Percentiles rank a stretch among this genome's conserved stretches.
phyloP scores from a whole-genome alignment of 2,888 invertebrate genomes.

The Tromatobia lineatoria region DNA sequence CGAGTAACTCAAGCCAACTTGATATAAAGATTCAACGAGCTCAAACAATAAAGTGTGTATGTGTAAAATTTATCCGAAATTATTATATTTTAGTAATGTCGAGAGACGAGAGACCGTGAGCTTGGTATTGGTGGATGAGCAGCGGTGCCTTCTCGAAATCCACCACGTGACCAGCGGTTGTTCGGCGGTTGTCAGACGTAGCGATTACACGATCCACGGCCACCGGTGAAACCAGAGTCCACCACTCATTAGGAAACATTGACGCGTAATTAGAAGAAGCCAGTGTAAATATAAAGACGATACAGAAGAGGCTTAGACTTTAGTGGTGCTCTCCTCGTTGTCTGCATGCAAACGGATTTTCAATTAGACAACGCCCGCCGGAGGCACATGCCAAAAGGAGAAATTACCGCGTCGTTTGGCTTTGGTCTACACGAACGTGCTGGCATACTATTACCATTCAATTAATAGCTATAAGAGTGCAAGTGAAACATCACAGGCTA shows the following conservation, averaged over 20 bases:
- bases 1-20: slow-evolving; percentile 23
- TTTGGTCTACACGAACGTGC: slow-evolving; percentile 29
- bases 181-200: slow-evolving; percentile 24
- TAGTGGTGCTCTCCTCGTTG: slow-evolving; percentile 47
- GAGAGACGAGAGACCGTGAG: too few species aligned
- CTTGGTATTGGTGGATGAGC: too few species aligned
- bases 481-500: slow-evolving; percentile 6
- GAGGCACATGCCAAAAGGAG: slow-evolving; percentile 74
- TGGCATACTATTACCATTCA: slow-evolving; percentile 58
- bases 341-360: slow-evolving; percentile 76
- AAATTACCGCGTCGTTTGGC: slow-evolving; percentile 73
- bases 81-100: too few species aligned
- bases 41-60: too few species aligned
- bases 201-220: background rate
- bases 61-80: too few species aligned
- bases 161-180: too few species aligned
- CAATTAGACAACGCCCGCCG: slow-evolving; percentile 72
- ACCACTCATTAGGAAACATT: slow-evolving; percentile 82
- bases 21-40: too few species aligned
- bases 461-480: background rate
- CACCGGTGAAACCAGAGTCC: slow-evolving; percentile 76
- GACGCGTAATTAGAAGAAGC: slow-evolving; percentile 79
- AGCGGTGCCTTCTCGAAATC: too few species aligned
- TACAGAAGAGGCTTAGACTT: background rate
- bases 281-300: slow-evolving; percentile 69